phyloP scores from a whole-genome alignment of 2,888 invertebrate species.

The Penaeus monodon region DNA sequence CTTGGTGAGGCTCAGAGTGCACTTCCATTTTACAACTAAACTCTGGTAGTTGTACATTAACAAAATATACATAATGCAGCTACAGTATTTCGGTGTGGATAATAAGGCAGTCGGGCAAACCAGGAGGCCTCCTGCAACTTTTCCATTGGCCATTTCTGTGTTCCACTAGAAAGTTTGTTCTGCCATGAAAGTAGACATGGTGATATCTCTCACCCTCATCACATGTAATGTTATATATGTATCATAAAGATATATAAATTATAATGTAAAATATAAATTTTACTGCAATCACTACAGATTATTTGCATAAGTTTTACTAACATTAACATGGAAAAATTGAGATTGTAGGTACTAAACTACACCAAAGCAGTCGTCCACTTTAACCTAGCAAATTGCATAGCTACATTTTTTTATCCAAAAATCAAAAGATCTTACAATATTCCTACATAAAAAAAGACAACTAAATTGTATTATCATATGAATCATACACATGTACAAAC shows the following conservation, averaged over 20 bases:
- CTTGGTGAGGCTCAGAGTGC: background rate
- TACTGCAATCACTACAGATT: constrained; percentile 29
- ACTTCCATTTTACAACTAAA: background rate
- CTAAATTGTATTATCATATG: constrained; percentile 25
- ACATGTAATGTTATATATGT: constrained; percentile 22
- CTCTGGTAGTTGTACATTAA: constrained; percentile 7
- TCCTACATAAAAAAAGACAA: constrained; percentile 19
- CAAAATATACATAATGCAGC: no score
- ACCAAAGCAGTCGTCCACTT: constrained; percentile 45
- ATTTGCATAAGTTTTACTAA: constrained; percentile 34
- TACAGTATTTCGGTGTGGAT: background rate
- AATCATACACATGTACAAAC: constrained; percentile 31
- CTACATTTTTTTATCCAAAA: constrained; percentile 37
- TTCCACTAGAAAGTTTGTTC: constrained; percentile 9
- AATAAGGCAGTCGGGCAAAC: background rate
- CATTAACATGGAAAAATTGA: constrained; percentile 48
- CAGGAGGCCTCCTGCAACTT: background rate
- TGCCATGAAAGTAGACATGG: constrained; percentile 6
- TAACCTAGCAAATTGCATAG: constrained; percentile 49
- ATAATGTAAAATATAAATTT: constrained; percentile 46
- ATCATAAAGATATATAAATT: constrained; percentile 30
- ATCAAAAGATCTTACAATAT: constrained; percentile 35
- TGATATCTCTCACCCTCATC: constrained; percentile 25
- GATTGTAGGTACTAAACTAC: constrained; percentile 41
- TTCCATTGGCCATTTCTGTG: background rate